Conservation (phyloP, 2,113 vertebrate species). For the Pelodiscus sinensis region DNA sequence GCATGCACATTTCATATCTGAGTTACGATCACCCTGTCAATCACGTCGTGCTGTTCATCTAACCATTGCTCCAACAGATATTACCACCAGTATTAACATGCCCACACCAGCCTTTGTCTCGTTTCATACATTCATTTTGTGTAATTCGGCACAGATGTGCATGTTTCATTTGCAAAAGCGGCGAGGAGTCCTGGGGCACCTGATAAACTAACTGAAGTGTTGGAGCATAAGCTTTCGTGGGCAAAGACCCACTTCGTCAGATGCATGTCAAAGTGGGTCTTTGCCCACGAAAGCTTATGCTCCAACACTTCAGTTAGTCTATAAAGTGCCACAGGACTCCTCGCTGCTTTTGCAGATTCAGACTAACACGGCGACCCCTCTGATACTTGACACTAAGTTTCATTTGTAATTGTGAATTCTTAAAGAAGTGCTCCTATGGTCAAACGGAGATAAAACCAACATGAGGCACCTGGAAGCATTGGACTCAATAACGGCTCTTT, state of each 20-base stretch:
- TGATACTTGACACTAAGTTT: too few relatives aligned
- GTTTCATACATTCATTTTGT: not conserved
- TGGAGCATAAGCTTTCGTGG: too few relatives aligned
- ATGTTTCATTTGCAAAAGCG: too few relatives aligned
- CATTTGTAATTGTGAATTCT: slow-evolving; percentile 1
- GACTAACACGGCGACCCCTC: too few relatives aligned
- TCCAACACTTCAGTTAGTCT: too few relatives aligned
- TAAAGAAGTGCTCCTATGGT: slow-evolving; percentile 42
- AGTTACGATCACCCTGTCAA: not conserved
- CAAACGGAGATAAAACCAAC: not conserved
- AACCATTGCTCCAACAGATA: not conserved
- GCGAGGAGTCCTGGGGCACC: too few relatives aligned
- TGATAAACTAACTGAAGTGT: too few relatives aligned
- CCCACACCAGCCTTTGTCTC: slow-evolving; percentile 36
- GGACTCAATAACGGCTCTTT: not conserved
- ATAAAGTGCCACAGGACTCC: too few relatives aligned
- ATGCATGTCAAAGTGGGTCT: too few relatives aligned
- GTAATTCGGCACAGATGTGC: slow-evolving; percentile 57
- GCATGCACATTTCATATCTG: not conserved
- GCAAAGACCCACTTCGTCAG: too few relatives aligned
- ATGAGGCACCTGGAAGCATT: slow-evolving; percentile 58
- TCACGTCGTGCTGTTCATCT: slow-evolving; percentile 6
- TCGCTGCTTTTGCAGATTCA: too few relatives aligned
- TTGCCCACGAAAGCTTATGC: too few relatives aligned
- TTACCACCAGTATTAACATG: slow-evolving; percentile 24